These are phyloP conservation scores for Pachyramphus minor DNA, from an alignment of 2,113 vertebrate species.

Conservation along the genomic window DNA sequence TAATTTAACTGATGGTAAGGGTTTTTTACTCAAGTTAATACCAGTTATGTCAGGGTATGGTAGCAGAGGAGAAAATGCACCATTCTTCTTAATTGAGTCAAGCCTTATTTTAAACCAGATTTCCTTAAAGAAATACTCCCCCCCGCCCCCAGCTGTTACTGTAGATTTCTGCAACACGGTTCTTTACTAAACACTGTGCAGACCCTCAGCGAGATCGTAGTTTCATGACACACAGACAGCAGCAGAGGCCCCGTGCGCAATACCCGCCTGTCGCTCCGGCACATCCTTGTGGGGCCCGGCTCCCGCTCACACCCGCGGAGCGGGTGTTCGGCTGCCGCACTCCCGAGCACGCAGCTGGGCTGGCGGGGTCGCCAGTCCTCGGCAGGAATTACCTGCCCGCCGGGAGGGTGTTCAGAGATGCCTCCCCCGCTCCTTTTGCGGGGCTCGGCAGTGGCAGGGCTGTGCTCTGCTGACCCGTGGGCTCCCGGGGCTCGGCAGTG, in stretches of 20 bases:
- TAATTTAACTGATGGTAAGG: background rate
- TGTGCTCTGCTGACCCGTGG: accelerated
- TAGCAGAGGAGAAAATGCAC: background rate
- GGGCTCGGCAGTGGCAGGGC: background rate
- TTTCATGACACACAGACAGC: accelerated
- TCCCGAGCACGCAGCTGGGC: background rate
- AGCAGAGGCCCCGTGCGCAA: background rate
- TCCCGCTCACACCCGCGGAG: background rate
- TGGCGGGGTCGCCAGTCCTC: background rate
- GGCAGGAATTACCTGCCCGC: background rate
- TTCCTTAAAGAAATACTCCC: background rate
- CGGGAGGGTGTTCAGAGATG: background rate
- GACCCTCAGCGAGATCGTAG: background rate
- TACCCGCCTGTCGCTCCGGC: background rate
- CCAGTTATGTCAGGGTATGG: background rate
- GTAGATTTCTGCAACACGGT: background rate
- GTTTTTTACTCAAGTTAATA: background rate
- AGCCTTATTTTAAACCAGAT: background rate
- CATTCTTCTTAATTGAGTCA: background rate
- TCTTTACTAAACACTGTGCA: accelerated
- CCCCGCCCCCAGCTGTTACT: accelerated
- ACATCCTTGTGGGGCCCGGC: background rate
- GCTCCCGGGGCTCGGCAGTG: background rate
- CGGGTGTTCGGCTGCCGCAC: background rate
- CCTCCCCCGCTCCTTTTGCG: background rate